Evolutionary conservation across 1,140 invertebrate species (phyloP), one percentile per base, ranked within the genome.

Genomic region (Nixonia krombeini): DNA sequence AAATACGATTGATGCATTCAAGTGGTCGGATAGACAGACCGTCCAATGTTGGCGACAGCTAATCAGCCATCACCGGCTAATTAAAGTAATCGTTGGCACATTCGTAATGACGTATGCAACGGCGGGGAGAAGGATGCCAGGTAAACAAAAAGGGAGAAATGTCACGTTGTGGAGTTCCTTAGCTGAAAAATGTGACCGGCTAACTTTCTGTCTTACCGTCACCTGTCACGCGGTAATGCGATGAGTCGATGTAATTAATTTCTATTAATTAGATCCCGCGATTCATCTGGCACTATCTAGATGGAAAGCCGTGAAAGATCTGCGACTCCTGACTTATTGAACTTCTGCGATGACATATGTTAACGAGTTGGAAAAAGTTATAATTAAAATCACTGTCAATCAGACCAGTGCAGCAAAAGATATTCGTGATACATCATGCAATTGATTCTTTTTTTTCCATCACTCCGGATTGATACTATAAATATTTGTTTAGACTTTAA

Each of bases 41-140:
- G 13, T 2, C 1, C 2, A 41, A 7, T 21, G 29, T 16, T 17
- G 47, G 31, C n/a, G 31, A 4, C 23, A 51, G 28, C 40, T 42
- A 55, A 55, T 17, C 25, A 21, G 4, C 31, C 37, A 50, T 50
- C n/a, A 46, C 28, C 47, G 18, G 47, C 33, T 51, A 51, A 51
- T 51, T 51, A 51, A 51, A 51, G 44, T 53, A 53, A 44, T 38
- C 31, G 38, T 42, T 42, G 38, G 42, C 33, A 47, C 44, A 47
- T 46, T 46, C 53, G 31, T 42, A 29, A 38, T 28, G 53, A 35
- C 53, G 10, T 38, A 28, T 44, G 31, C 44, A 40, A 45, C 44
- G 31, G 13, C 3, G 31, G 10, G 9, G 16, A 17, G 29, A 31
- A 10, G 31, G 53, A 57, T 57, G 25, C 42, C 17, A 21, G 29